Conservation (phyloP, 2,113 vertebrate genomes). For the Salvator merianae region DNA sequence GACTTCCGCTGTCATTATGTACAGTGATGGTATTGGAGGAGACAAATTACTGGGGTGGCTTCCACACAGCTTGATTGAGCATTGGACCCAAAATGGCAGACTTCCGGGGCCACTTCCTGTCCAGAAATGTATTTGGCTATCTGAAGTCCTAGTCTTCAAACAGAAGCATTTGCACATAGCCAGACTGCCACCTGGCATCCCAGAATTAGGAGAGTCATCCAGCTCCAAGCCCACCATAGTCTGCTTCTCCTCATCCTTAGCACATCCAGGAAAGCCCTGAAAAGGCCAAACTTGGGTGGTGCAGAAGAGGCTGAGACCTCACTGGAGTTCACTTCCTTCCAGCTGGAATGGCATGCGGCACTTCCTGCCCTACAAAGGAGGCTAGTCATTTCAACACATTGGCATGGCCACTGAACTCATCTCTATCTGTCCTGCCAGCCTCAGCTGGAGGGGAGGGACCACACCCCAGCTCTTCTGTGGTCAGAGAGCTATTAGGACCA, state of each 20-base stretch:
- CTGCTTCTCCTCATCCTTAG: background rate
- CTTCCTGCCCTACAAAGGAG: background rate
- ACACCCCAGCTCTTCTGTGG: no score
- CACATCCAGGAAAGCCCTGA: background rate
- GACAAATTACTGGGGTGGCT: no score
- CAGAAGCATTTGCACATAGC: background rate
- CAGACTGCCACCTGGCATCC: background rate
- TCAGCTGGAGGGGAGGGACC: no score
- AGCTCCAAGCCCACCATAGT: background rate
- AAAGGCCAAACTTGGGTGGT: background rate
- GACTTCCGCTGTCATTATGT: no score
- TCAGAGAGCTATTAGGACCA: no score
- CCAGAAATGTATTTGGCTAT: no score
- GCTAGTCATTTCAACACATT: background rate
- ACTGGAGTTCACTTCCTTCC: background rate
- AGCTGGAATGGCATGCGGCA: background rate
- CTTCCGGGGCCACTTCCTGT: no score
- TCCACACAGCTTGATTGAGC: no score
- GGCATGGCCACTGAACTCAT: background rate
- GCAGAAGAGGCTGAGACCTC: background rate
- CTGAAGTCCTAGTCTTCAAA: background rate
- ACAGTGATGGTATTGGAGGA: no score
- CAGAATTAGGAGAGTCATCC: background rate
- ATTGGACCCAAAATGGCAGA: no score
- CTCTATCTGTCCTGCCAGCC: background rate